Percentiles rank a stretch among this genome's conserved stretches.
Evolutionary conservation across 2,888 invertebrate species (phyloP).

Genomic region (Cephalotes varians): DNA sequence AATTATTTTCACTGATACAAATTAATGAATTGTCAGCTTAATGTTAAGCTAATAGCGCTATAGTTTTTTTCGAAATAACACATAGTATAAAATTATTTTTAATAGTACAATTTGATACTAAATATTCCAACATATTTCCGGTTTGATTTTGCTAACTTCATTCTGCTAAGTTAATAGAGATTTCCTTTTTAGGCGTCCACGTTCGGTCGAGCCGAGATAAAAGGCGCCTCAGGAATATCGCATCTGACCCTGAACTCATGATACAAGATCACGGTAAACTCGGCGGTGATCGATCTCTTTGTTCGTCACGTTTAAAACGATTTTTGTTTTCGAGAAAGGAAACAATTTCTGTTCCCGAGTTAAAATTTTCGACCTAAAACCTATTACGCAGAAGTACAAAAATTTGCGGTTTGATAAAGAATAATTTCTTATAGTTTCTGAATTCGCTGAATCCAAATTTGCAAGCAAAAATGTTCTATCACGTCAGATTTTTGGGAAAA

Average conservation of each 20-base stretch:
- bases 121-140: too few species aligned
- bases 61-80: too few species aligned
- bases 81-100: too few species aligned
- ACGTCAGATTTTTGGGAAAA: neutral
- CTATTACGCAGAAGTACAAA: too few species aligned
- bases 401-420: neutral
- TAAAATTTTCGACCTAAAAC: neutral
- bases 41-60: too few species aligned
- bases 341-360: neutral
- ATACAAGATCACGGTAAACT: neutral
- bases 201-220: neutral
- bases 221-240: neutral
- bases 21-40: too few species aligned
- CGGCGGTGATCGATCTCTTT: neutral
- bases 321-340: neutral
- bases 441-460: neutral
- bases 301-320: constrained; percentile 5
- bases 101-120: too few species aligned
- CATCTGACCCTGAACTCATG: neutral
- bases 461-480: neutral
- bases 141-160: too few species aligned
- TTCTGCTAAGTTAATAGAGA: too few species aligned
- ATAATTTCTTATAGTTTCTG: neutral
- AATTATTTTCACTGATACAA: too few species aligned
- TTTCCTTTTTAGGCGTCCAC: neutral